phyloP scores from a whole-genome alignment of 1,140 invertebrate species.

The Episyrphus balteatus region DNA sequence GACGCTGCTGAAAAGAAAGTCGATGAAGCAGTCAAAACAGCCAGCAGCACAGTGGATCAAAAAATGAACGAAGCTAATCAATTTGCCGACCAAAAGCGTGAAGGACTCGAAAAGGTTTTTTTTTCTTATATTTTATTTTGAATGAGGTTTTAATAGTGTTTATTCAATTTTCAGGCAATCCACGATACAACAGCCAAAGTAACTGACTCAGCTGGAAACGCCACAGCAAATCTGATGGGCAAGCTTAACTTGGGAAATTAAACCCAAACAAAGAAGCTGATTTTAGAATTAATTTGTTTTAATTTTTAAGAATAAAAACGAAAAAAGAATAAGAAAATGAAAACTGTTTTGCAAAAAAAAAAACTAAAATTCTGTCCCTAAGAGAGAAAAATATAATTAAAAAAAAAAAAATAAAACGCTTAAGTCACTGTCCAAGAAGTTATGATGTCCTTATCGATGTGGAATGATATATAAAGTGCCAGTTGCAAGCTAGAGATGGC shows the following conservation, averaged over 20 bases:
- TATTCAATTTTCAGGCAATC: slow-evolving; percentile 11
- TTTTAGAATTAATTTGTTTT: slow-evolving; percentile 10
- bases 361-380: background rate
- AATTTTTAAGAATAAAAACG: slow-evolving; percentile 14
- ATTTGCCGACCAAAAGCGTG: slow-evolving; percentile 35
- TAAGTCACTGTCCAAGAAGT: too few species aligned
- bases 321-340: background rate
- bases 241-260: slow-evolving; percentile 31
- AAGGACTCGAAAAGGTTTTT: slow-evolving; percentile 26
- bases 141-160: background rate
- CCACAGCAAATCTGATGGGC: slow-evolving; percentile 29
- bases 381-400: too few species aligned
- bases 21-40: slow-evolving; percentile 29
- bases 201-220: slow-evolving; percentile 24
- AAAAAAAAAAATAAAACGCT: too few species aligned
- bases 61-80: slow-evolving; percentile 37
- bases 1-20: slow-evolving; percentile 33
- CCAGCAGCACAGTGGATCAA: slow-evolving; percentile 33
- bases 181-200: slow-evolving; percentile 26
- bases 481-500: too few species aligned
- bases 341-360: background rate
- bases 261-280: slow-evolving; percentile 4
- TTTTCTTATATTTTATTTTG: background rate
- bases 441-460: too few species aligned
- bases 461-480: too few species aligned